phyloP scores from a whole-genome alignment of 1,140 invertebrate species.

The Ceratosolen solmsi region DNA sequence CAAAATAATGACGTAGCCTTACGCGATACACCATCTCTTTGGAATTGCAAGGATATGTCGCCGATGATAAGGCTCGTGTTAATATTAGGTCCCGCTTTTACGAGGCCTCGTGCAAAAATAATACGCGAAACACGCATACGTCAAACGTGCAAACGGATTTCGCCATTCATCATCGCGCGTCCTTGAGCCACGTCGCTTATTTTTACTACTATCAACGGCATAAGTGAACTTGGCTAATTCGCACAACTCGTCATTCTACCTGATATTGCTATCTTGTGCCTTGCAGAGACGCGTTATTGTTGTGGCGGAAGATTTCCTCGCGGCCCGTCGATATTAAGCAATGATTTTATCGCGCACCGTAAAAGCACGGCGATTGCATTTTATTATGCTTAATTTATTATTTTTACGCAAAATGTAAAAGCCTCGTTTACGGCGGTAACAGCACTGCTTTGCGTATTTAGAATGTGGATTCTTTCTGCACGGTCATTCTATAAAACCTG shows the following conservation, averaged over 20 bases:
- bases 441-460: neutral
- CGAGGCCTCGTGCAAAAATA: too few species aligned
- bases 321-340: neutral
- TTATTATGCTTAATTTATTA: slow-evolving; percentile 5
- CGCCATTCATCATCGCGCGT: too few species aligned
- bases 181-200: too few species aligned
- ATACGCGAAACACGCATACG: too few species aligned
- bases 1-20: too few species aligned
- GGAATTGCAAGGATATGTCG: too few species aligned
- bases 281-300: neutral
- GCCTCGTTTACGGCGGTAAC: neutral
- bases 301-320: neutral
- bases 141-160: too few species aligned
- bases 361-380: neutral
- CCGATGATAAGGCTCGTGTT: too few species aligned
- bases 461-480: neutral
- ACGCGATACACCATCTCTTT: too few species aligned
- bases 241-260: neutral
- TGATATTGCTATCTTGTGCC: neutral
- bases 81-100: too few species aligned
- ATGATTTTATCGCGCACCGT: neutral
- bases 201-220: neutral
- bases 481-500: neutral
- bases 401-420: neutral
- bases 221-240: neutral